Evolutionary conservation across 2,113 vertebrate genomes (phyloP), one percentile per base, ranked within the genome.

Genomic region (Eurypyga helias): DNA sequence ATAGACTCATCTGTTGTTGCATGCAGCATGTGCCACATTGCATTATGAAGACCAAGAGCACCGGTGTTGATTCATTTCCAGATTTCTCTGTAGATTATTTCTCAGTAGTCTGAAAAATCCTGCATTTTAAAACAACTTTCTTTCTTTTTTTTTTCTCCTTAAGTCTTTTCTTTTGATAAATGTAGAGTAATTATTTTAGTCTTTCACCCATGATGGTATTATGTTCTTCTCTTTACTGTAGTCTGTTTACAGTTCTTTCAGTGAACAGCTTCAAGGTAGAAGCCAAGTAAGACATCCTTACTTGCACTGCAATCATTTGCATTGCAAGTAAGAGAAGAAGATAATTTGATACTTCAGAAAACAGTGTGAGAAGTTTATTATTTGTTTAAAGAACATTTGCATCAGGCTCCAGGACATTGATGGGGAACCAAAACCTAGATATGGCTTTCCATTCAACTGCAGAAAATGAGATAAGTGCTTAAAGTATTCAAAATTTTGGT

Each of bases 41-140:
- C 16, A 60, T 96, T 85, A 72, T 25, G 64, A 90, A 73, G 45
- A 48, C 79, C 54, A 43, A 77, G 34, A 79, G 38, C 31, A 20
- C 28, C 84, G 61, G n/a, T 64, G 28, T 93, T 83, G 71, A 88
- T 78, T 75, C 23, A 7, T 95, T 96, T 93, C 34, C 78, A 90
- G 58, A 71, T 46, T 58, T 93, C 61, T n/a, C 62, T 97, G 55
- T 58, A 83, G 78, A 69, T 84, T 82, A 72, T 58, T 93, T 45
- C 36, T 54, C 52, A 87, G 26, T 71, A 43, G 62, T 93, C 7
- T 87, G 34, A 90, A 96, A 92, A 89, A 76, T 43, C 7, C 10
- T 79, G 13, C 7, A 29, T 72, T 85, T 69, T 41, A 55, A 55
- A 73, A 69, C 64, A 60, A 5, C 13, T 60, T 72, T 41, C 6